A percentile compares a stretch with the other conserved stretches of the same genome.
These are phyloP conservation scores for Punctoribates punctum DNA, from an alignment of 2,888 invertebrate species.

Conservation along the genomic window DNA sequence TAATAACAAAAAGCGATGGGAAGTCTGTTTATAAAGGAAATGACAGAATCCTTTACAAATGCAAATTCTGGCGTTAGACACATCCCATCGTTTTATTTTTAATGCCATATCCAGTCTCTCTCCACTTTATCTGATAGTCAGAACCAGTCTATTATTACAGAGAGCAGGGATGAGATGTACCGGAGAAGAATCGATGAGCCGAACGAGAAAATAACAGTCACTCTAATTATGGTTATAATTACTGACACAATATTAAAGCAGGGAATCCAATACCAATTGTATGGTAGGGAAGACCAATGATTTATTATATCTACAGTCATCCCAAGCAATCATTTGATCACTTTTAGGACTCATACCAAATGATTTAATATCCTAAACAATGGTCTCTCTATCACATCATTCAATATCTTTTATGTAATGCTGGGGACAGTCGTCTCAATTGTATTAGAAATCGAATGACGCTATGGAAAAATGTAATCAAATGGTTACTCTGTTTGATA, in stretches of 20 bases:
- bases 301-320: slow-evolving; percentile 15
- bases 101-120: slow-evolving; percentile 19
- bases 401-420: slow-evolving; percentile 30
- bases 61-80: slow-evolving; percentile 3
- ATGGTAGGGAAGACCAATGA: slow-evolving; percentile 8
- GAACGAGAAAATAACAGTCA: slow-evolving; percentile 10
- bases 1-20: neutral
- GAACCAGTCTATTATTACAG: slow-evolving; percentile 9
- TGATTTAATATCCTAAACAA: slow-evolving; percentile 18
- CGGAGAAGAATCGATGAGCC: neutral
- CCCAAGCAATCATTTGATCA: neutral
- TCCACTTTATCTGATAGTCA: slow-evolving; percentile 22
- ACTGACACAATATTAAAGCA: neutral
- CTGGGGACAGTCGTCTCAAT: no score
- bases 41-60: slow-evolving; percentile 31
- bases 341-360: neutral
- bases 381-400: neutral
- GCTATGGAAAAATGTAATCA: no score
- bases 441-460: no score
- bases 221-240: slow-evolving; percentile 37
- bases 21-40: slow-evolving; percentile 10
- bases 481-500: neutral
- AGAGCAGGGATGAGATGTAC: slow-evolving; percentile 11
- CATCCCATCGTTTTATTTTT: slow-evolving; percentile 25
- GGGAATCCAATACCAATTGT: neutral